Conservation (phyloP, 2,113 vertebrate genomes). For the Platycercus adscitus region DNA sequence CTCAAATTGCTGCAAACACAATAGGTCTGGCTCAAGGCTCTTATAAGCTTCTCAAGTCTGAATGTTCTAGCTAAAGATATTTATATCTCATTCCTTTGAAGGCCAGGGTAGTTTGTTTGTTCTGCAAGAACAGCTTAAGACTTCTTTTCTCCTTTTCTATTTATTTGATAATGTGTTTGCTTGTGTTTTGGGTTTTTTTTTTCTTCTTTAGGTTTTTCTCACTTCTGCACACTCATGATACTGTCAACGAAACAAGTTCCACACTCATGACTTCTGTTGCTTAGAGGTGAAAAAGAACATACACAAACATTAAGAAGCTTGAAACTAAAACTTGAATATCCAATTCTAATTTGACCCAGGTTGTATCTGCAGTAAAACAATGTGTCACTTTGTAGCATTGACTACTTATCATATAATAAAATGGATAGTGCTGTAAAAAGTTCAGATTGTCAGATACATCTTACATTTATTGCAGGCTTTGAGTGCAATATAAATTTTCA, state of each 20-base stretch:
- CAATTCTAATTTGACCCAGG: not conserved
- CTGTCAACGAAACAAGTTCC: not conserved
- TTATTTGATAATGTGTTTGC: not conserved
- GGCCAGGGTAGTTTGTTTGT: not conserved
- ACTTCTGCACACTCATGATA: not conserved
- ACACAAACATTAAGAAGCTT: not conserved
- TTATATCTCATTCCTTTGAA: not conserved
- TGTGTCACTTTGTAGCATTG: not conserved
- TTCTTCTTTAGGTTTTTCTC: not conserved
- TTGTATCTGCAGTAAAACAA: not conserved
- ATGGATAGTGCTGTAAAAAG: not conserved
- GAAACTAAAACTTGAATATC: not conserved
- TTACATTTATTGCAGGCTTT: not conserved
- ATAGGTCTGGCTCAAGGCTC: slow-evolving; percentile 27
- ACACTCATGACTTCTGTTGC: not conserved
- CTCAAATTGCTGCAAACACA: not conserved
- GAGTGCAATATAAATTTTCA: not conserved
- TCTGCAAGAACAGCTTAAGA: not conserved
- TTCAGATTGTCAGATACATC: not conserved
- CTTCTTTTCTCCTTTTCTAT: not conserved
- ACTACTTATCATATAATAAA: not conserved
- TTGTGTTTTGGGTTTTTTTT: not conserved
- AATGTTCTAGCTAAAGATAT: not conserved
- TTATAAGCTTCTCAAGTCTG: not conserved
- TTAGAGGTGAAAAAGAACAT: not conserved